Evolutionary conservation across 2,113 vertebrate genomes (phyloP), one percentile per base, ranked within the genome.

Genomic region (Rhineura floridana): DNA sequence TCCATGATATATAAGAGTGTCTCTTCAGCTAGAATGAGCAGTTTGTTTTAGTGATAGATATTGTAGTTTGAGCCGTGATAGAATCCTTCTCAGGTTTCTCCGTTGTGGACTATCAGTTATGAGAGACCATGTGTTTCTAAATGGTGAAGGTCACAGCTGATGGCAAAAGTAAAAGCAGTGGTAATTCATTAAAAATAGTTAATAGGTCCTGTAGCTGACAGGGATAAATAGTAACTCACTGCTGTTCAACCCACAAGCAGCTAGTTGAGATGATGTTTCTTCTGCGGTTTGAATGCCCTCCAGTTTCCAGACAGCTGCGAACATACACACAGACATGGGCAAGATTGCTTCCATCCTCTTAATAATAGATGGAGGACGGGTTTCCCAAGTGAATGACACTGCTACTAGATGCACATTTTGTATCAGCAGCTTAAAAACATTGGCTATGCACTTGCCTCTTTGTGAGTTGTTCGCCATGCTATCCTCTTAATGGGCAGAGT

Each of bases 41-140:
- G 97, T 98, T 98, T 97, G 96, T 98, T 98, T 98, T 93, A 94
- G 96, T 98, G 97, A 98, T 98, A 96, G 97, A 98, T 98, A 97
- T 87, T 96, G 96, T 96, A 96, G 96, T 95, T 96, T 94, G 95
- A 96, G 96, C 94, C 0, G 44, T 96, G 95, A 97, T 97, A 95
- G 97, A 97, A 97, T 96, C 94, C 96, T 96, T 96, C 96, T 96
- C 94, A 90, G 94, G 96, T 96, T 96, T 96, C 95, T 96, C 92
- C 95, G 96, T 96, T 93, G 86, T 91, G 87, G 95, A 93, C 95
- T 94, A 96, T 96, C 96, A 94, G 96, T 97, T 97, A 96, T 96
- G 96, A 96, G 95, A 95, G 95, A 95, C 97, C 95, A 93, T 96
- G 96, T 97, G 96, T 96, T 96, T 97, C 96, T 96, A 96, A 96